Base-by-base conservation (phyloP, 2,797 vertebrate species). In the Cynodonichthys magdalenae region DNA sequence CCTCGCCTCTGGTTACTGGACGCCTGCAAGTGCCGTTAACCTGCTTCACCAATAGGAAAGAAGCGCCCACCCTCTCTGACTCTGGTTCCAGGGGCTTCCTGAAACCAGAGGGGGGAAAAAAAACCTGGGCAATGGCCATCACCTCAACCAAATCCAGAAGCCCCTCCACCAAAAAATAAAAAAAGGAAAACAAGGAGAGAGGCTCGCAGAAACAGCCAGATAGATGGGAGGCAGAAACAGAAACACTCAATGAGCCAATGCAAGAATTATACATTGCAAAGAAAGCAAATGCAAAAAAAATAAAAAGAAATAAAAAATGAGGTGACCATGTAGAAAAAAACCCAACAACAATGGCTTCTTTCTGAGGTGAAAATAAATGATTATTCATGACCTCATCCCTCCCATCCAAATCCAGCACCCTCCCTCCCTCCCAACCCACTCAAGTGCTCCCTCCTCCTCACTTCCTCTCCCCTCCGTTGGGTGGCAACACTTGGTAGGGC, bases 401-500 rank as follows among this genome's bases (percentile, higher is more conserved):
- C 77, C 82, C 75, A 68, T 79, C 66, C 78, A 81, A 82, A 82
- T 81, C 74, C 74, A 76, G 57, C 72, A 69, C 73, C 80, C 74
- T 63, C 68, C 70, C 73, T 64, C 69, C 72, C 63, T 77, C 75
- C 49, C 42, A 59, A 69, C 72, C 63, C 68, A 76, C 75, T 61
- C 72, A 73, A 77, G 77, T 67, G 56, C 79, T 69, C 76, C 75
- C 82, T 82, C 86, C 84, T 83, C 71, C 87, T 82, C 76, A 87
- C 83, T 89, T 87, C 87, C 81, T 85, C 88, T 83, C 83, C 84
- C 75, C 74, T 87, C 83, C 86, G 80, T 89, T 89, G 87, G 87
- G 90, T 92, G 88, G 92, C 93, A 94, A 92, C 92, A 93, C 92
- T 93, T 92, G 93, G 92, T 94, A 78, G 85, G 91, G 89, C 93